Base-by-base conservation (phyloP, 2,797 vertebrate genomes). In the Saxicola maurus region DNA sequence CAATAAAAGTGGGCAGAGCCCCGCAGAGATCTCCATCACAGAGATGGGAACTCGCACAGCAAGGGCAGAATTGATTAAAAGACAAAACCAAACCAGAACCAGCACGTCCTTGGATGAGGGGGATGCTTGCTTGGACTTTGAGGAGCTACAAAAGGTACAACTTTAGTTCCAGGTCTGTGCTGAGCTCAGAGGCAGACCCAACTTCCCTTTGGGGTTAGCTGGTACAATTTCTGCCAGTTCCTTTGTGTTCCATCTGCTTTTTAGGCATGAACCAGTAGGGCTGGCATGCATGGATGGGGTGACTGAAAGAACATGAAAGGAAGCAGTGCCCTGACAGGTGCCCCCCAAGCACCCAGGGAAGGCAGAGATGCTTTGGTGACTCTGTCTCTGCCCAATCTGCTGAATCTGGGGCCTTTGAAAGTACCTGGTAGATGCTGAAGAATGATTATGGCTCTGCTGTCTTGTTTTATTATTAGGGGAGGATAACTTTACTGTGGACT, bases 1-100 rank as follows among this genome's bases (percentile, higher is more conserved):
- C 35, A 61, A 48, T 71, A 73, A 61, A 92, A 91, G 82, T 64
- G 42, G 57, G 42, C 45, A 92, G 75, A 87, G 20, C 67, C 85
- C 79, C 0, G 2, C 74, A 46, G 84, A 86, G 89, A 64, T 82
- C 74, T 82, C 57, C 43, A n/a, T 59, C 57, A 38, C 64, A 90
- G 64, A 83, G 59, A 81, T 3, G 3, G 45, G 52, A 85, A 75
- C 61, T 89, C 0, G 4, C 86, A 68, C 87, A 73, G 87, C 85
- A 88, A 71, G 92, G 11, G 17, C 28, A 81, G 43, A 73, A 88
- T n/a, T 92, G 80, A 91, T 94, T 86, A 91, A 88, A 93, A 91
- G 87, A 64, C 9, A 46, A 82, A 89, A 59, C 43, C 33, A 56
- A 59, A 52, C 14, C n/a, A 27, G 21, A 85, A 64, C 51, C 2